Percentiles rank a stretch among this genome's conserved stretches.
phyloP scores from a whole-genome alignment of 1,140 invertebrate genomes.

The Drosophila lacertosa region DNA sequence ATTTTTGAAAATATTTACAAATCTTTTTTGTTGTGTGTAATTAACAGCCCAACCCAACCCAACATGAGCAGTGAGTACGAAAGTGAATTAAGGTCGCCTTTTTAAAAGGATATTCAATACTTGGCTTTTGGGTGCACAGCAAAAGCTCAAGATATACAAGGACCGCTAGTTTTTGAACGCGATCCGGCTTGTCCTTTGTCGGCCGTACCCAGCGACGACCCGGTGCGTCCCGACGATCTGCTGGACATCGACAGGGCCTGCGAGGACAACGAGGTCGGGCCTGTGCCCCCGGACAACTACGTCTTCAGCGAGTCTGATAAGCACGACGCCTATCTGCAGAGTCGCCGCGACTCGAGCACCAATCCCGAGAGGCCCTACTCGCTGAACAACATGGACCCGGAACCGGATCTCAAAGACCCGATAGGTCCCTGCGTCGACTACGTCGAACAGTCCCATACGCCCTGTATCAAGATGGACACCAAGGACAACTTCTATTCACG shows the following conservation, averaged over 20 bases:
- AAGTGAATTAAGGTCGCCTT: not conserved
- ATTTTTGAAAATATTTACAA: not conserved
- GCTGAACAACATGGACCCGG: slow-evolving; percentile 30
- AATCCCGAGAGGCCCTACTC: slow-evolving; percentile 47
- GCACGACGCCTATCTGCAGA: slow-evolving; percentile 38
- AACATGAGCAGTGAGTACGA: slow-evolving; percentile 78
- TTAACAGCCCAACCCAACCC: not conserved
- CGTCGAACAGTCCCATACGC: not conserved
- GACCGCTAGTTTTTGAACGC: not conserved
- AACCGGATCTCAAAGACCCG: slow-evolving; percentile 29
- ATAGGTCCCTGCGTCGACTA: slow-evolving; percentile 26
- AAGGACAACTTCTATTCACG: slow-evolving; percentile 35
- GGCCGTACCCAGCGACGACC: not conserved
- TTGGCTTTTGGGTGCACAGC: not conserved
- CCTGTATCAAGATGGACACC: slow-evolving; percentile 36
- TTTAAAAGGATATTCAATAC: too few relatives aligned
- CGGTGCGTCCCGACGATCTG: not conserved
- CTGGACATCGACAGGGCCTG: slow-evolving; percentile 37
- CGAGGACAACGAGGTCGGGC: slow-evolving; percentile 12
- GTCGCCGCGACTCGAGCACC: slow-evolving; percentile 24
- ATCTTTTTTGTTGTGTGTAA: not conserved
- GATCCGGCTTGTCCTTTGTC: slow-evolving; percentile 15
- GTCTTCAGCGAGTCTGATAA: slow-evolving; percentile 23
- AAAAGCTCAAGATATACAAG: slow-evolving; percentile 1
- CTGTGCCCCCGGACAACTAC: slow-evolving; percentile 35